Base-by-base conservation (phyloP, 92 coral and sea anemone species). In the Heteractis magnifica region DNA sequence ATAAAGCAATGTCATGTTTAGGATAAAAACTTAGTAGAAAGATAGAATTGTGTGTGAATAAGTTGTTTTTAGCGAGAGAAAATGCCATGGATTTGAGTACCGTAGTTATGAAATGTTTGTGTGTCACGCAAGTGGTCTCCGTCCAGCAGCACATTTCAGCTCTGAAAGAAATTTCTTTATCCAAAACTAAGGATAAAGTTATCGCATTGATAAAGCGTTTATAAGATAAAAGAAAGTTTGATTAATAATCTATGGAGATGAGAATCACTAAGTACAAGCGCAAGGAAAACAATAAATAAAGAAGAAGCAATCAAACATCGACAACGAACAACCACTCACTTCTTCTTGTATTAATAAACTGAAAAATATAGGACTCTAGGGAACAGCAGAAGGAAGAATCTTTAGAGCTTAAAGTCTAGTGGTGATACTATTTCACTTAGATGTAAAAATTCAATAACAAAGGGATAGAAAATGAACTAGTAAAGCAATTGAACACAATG, bases 201-300 rank as follows among this genome's bases (percentile, higher is more conserved):
- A 68, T 68, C 49, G 9, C 7, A 9, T 68, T 20, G 10, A 68
- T 7, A 9, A 2, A 41, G 10, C 4, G 10, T 68, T 68, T 68
- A 53, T 53, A 68, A 68, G 23, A 68, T 68, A 21, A 68, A 9
- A 26, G 15, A 68, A 68, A 6, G 18, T 62, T 62, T n/a, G 70
- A 68, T 68, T 68, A 21, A 23, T 68, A 23, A 21, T 68, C 23
- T 13, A 2, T 68, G 23, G 2, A 23, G 4, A 23, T 48, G 73
- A 68, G 73, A 68, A 68, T 68, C 49, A 20, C 73, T 26, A 68
- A 26, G 73, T 12, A 68, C 73, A 68, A 68, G 15, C 44, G 73
- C 26, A 20, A 23, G 48, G 73, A 26, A 68, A 68, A 26, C 73
- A 68, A 68, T 68, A 68, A 68, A 20, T 20, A 68, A 20, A 68